Base-by-base conservation (phyloP, 1,140 invertebrate genomes). In the Bradysia coprophila region DNA sequence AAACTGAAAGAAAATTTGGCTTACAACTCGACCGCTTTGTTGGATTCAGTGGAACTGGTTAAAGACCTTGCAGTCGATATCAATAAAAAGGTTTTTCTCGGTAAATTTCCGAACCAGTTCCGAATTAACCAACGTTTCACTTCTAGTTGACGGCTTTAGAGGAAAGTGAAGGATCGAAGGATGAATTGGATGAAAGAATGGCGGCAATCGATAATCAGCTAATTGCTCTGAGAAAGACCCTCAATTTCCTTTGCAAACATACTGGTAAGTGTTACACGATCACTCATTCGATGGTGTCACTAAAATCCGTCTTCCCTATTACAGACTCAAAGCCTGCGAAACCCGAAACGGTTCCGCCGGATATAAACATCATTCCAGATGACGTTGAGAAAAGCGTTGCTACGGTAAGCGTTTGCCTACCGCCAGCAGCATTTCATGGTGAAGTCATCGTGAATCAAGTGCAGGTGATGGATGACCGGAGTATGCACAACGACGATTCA, bases 331-430 rank as follows among this genome's bases (percentile, higher is more conserved):
- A n/a, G n/a, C n/a, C n/a, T n/a, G n/a, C n/a, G 9, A 10, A 36
- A 36, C 5, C 15, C 33, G 33, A 9, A 11, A 51, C 46, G 0
- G 47, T 49, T 59, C 10, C 59, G 19, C 57, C 57, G 8, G 57
- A 59, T 28, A 59, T 59, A 6, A 59, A 52, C 40, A 52, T 59
- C 32, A 59, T 53, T 4, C 38, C 45, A 38, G 56, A 54, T 31
- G 60, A 62, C 36, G 54, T 50, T 0, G 39, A 37, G 10, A 43
- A 34, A 22, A 40, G 38, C 1, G 34, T 39, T 0, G 46, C 45
- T 5, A 48, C 37, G 13, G 38, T 48, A 15, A 44, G 38, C 4
- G 38, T 40, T 16, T n/a, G n/a, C n/a, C n/a, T n/a, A n/a, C n/a
- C n/a, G n/a, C 41, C 46, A 16, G 46, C 48, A 20, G 11, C 23